Conservation (phyloP, 2,888 invertebrate species). For the Yponomeuta malinellus region DNA sequence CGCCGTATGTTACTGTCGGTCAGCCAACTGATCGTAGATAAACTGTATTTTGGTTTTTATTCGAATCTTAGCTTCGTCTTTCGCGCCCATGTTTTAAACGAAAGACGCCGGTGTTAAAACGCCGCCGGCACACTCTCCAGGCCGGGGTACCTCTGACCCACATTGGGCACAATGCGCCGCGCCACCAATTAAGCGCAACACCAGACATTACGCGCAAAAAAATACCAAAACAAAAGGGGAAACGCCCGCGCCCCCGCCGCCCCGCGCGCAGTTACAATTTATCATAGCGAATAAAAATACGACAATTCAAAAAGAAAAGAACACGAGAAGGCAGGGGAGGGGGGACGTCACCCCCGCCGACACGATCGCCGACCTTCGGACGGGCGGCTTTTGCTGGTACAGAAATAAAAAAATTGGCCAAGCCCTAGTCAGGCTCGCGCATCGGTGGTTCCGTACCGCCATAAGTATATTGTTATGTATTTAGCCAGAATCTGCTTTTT, state of each 20-base stretch:
- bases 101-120: too few relatives aligned
- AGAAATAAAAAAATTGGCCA: too few relatives aligned
- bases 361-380: constrained; percentile 35
- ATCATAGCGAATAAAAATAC: constrained; percentile 76
- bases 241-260: constrained; percentile 24
- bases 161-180: constrained; percentile 62
- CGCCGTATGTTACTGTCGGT: too few relatives aligned
- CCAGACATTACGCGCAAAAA: constrained; percentile 63
- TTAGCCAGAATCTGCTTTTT: too few relatives aligned
- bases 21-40: too few relatives aligned
- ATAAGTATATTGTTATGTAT: too few relatives aligned
- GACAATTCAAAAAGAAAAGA: constrained; percentile 72
- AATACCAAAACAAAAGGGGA: constrained; percentile 72
- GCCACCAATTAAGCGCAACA: constrained; percentile 70
- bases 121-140: not conserved
- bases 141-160: constrained; percentile 44
- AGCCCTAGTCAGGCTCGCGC: too few relatives aligned
- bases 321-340: constrained; percentile 58
- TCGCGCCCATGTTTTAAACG: too few relatives aligned
- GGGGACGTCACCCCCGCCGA: constrained; percentile 43
- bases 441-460: too few relatives aligned
- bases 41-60: too few relatives aligned
- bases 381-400: constrained; percentile 20
- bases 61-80: too few relatives aligned
- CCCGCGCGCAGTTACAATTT: constrained; percentile 60